A percentile compares a stretch with the other conserved stretches of the same genome.
Conservation (phyloP, 92 coral and sea anemone genomes). For the Galaxea fascicularis region DNA sequence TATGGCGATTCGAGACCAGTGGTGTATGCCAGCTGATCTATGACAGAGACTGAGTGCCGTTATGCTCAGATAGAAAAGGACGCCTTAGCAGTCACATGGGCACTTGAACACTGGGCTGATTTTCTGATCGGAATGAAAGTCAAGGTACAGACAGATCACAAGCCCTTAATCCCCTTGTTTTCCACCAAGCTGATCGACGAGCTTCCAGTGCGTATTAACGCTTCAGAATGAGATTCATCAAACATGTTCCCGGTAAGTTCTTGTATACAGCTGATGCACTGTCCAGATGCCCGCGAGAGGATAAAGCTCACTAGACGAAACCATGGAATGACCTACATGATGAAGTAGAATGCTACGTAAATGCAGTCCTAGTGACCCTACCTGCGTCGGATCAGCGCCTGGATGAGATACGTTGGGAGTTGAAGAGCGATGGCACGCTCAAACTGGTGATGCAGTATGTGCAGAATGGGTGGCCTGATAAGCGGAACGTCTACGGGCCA, state of each 20-base stretch:
- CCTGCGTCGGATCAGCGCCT: constrained; percentile 60
- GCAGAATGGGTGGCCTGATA: constrained; percentile 65
- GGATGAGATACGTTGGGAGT: constrained; percentile 30
- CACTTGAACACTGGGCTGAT: constrained; percentile 61
- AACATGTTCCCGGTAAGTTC: constrained; percentile 65
- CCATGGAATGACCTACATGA: constrained; percentile 26
- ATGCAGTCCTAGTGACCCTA: constrained; percentile 36
- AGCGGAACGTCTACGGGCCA: constrained; percentile 39
- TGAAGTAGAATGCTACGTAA: constrained; percentile 43
- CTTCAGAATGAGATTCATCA: constrained; percentile 52
- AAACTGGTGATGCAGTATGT: constrained; percentile 38
- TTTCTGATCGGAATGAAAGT: constrained; percentile 55
- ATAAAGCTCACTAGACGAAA: constrained; percentile 7
- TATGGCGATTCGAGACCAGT: constrained; percentile 57
- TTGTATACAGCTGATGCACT: constrained; percentile 62
- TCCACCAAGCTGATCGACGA: constrained; percentile 68
- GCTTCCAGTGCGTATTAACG: constrained; percentile 55
- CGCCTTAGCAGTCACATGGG: constrained; percentile 64
- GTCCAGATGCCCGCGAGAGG: constrained; percentile 38
- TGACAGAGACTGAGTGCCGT: constrained; percentile 67
- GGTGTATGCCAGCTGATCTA: constrained; percentile 67
- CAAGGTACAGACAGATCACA: constrained; percentile 62
- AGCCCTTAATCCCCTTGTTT: constrained; percentile 62
- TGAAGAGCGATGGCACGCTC: constrained; percentile 52
- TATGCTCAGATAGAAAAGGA: constrained; percentile 78